phyloP scores from a whole-genome alignment of 2,888 invertebrate species.

The Timandra comae region DNA sequence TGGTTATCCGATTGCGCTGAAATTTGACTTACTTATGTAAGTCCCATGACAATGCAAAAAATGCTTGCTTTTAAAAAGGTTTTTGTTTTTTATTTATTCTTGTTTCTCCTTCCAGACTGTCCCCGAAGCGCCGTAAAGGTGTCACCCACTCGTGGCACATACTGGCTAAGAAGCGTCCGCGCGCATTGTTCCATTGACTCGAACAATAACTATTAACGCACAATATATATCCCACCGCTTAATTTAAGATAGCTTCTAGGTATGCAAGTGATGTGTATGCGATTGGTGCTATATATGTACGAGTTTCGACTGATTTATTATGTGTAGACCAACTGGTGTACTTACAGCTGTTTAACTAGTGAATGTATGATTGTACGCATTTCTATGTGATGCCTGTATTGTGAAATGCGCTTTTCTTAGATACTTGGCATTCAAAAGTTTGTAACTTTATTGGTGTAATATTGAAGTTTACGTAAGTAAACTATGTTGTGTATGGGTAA shows the following conservation, averaged over 20 bases:
- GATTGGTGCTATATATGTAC: conserved; percentile 54
- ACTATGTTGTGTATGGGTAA: too few species aligned
- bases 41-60: too few species aligned
- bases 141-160: conserved; percentile 63
- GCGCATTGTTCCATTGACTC: conserved; percentile 59
- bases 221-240: conserved; percentile 59
- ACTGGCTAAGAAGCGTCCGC: conserved; percentile 61
- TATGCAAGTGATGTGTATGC: conserved; percentile 35
- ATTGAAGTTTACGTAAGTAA: too few species aligned
- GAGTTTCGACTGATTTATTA: conserved; percentile 23
- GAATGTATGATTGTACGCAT: too few species aligned
- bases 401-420: too few species aligned
- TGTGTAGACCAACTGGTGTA: conserved; percentile 16
- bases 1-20: too few species aligned
- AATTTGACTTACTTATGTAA: too few species aligned
- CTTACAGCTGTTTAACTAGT: background rate
- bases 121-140: conserved; percentile 63
- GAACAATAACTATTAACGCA: conserved; percentile 22
- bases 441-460: too few species aligned
- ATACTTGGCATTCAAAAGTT: too few species aligned
- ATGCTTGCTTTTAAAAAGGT: too few species aligned
- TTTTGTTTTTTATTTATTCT: background rate
- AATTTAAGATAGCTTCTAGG: conserved; percentile 32
- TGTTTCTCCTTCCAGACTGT: conserved; percentile 43
- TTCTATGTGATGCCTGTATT: too few species aligned